Evolutionary conservation across 1,140 invertebrate species (phyloP).

Genomic region (Nymphalis io): DNA sequence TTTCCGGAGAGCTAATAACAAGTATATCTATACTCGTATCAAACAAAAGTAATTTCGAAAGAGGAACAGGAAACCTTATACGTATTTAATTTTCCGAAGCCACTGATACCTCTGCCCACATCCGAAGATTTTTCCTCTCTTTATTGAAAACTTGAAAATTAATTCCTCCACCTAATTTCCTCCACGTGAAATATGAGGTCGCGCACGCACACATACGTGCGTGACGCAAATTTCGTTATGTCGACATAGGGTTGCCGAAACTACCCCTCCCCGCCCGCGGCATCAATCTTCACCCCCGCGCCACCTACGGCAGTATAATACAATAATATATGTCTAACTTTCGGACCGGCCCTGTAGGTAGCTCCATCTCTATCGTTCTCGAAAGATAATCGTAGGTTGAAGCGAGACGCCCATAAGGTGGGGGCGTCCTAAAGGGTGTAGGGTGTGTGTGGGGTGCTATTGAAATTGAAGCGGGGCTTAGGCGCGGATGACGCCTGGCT

Average conservation of each 20-base stretch:
- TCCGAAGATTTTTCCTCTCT: constrained; percentile 63
- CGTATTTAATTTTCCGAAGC: constrained; percentile 61
- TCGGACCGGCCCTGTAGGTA: constrained; percentile 78
- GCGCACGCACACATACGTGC: constrained; percentile 62
- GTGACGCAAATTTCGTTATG: constrained; percentile 72
- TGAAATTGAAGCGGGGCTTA: constrained; percentile 80
- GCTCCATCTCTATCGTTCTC: constrained; percentile 43
- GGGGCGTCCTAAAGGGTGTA: constrained; percentile 78
- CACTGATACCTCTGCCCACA: constrained; percentile 45
- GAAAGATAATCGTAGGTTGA: constrained; percentile 26
- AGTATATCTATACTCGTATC: neutral
- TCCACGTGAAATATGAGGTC: constrained; percentile 72
- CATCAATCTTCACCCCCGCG: constrained; percentile 77
- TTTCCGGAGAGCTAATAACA: neutral
- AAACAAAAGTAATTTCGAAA: constrained; percentile 42
- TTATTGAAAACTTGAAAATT: constrained; percentile 78
- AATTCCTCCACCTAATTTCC: constrained; percentile 77
- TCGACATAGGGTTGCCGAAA: constrained; percentile 77
- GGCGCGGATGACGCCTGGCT: constrained; percentile 79
- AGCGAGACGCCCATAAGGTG: constrained; percentile 49
- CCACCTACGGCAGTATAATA: constrained; percentile 79
- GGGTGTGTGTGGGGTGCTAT: constrained; percentile 77
- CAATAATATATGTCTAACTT: constrained; percentile 80
- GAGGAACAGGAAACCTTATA: constrained; percentile 52
- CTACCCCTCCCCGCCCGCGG: constrained; percentile 65